Conservation (phyloP, 2,797 vertebrate species). For the Macroramphosus scolopax region DNA sequence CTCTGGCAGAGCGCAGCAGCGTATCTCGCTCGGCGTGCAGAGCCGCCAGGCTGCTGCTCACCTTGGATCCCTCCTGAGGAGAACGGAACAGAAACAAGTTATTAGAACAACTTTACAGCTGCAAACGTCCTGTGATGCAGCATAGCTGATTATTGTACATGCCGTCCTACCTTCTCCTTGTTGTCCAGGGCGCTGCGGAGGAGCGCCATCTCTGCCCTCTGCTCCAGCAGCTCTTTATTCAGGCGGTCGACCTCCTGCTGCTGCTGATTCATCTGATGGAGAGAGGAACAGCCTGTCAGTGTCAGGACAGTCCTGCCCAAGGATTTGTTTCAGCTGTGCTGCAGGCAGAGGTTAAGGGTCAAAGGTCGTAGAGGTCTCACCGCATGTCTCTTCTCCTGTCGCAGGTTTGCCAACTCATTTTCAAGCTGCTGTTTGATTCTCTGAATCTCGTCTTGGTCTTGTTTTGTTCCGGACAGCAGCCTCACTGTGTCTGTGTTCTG, state of each 20-base stretch:
- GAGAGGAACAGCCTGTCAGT: background rate
- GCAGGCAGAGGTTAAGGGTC: background rate
- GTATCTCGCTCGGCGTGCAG: slow-evolving; percentile 77
- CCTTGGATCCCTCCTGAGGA: slow-evolving; percentile 63
- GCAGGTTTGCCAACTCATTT: slow-evolving; percentile 54
- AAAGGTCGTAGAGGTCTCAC: slow-evolving; percentile 27
- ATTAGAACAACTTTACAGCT: no score
- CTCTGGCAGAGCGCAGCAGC: slow-evolving; percentile 64
- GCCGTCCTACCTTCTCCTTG: slow-evolving; percentile 67
- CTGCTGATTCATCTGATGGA: slow-evolving; percentile 79
- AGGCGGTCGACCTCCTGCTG: slow-evolving; percentile 79
- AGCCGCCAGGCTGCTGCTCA: slow-evolving; percentile 63
- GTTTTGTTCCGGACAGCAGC: slow-evolving; percentile 38
- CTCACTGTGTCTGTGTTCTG: slow-evolving; percentile 68
- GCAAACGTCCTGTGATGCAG: no score
- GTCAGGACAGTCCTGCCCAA: no score
- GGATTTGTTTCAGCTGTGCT: no score
- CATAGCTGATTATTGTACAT: no score
- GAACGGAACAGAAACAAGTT: background rate
- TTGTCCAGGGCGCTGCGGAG: slow-evolving; percentile 56
- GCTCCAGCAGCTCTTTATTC: slow-evolving; percentile 79
- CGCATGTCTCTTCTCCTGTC: slow-evolving; percentile 38
- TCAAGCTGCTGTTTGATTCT: slow-evolving; percentile 52
- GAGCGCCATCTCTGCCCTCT: slow-evolving; percentile 52
- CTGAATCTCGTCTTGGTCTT: slow-evolving; percentile 54